These are phyloP conservation scores for Gouania willdenowi DNA, from an alignment of 2,797 vertebrate genomes.

Conservation along the genomic window DNA sequence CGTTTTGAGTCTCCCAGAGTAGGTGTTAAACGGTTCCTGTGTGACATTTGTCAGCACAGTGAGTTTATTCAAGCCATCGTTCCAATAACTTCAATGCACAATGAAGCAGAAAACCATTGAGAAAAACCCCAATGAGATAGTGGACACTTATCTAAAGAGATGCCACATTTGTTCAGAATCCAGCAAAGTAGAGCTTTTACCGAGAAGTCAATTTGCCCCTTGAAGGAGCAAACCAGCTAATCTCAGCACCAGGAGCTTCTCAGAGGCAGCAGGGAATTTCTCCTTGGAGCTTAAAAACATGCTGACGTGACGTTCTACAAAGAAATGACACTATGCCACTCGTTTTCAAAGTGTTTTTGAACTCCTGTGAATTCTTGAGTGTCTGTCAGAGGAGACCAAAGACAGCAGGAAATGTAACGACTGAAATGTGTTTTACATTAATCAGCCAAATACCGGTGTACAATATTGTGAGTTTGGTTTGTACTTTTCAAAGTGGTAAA, in stretches of 20 bases:
- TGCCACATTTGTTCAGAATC: neutral
- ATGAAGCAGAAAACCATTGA: too few relatives aligned
- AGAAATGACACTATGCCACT: conserved; percentile 1
- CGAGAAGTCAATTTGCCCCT: neutral
- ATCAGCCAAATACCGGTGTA: too few relatives aligned
- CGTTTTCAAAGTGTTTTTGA: conserved; percentile 14
- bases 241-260: conserved; percentile 7
- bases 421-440: too few relatives aligned
- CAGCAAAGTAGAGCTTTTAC: conserved; percentile 2
- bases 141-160: too few relatives aligned
- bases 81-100: too few relatives aligned
- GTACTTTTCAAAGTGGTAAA: too few relatives aligned
- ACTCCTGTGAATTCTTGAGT: neutral
- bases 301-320: conserved; percentile 7
- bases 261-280: neutral
- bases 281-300: conserved; percentile 5
- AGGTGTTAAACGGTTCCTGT: too few relatives aligned
- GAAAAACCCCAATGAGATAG: too few relatives aligned
- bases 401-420: conserved; percentile 1
- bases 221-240: conserved; percentile 24
- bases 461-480: too few relatives aligned
- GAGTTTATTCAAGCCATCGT: too few relatives aligned
- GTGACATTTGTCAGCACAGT: too few relatives aligned
- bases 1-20: too few relatives aligned
- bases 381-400: neutral